Evolutionary conservation across 2,888 invertebrate species (phyloP).

Genomic region (Limenitis camilla): DNA sequence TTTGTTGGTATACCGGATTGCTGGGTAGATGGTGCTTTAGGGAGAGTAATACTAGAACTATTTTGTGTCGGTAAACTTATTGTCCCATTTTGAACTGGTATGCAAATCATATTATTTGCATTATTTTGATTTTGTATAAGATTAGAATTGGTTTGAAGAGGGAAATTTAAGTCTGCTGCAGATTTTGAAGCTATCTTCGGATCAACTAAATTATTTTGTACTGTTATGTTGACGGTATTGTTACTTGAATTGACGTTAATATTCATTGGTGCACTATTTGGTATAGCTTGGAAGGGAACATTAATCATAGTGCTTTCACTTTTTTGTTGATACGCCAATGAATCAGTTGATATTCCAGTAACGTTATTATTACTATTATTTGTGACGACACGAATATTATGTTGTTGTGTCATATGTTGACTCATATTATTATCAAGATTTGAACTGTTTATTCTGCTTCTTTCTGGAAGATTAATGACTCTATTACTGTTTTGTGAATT

Average conservation of each 20-base stretch:
- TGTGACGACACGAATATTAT: slow-evolving; percentile 65
- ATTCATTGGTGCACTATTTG: slow-evolving; percentile 70
- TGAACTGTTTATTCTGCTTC: slow-evolving; percentile 52
- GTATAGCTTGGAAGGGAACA: slow-evolving; percentile 69
- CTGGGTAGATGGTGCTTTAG: slow-evolving; percentile 76
- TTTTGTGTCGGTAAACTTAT: slow-evolving; percentile 68
- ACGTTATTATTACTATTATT: slow-evolving; percentile 55
- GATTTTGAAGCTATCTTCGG: slow-evolving; percentile 67
- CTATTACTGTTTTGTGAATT: slow-evolving; percentile 61
- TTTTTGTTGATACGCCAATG: slow-evolving; percentile 61
- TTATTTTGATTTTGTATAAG: slow-evolving; percentile 54
- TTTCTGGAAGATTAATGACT: slow-evolving; percentile 65
- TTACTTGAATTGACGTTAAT: slow-evolving; percentile 70
- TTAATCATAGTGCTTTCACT: slow-evolving; percentile 67
- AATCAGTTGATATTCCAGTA: slow-evolving; percentile 46
- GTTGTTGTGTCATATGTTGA: slow-evolving; percentile 63
- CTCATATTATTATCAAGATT: slow-evolving; percentile 54
- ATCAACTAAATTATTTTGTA: slow-evolving; percentile 67
- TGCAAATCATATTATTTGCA: slow-evolving; percentile 58
- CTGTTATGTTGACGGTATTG: slow-evolving; percentile 67
- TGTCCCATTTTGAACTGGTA: slow-evolving; percentile 62
- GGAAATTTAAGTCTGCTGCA: slow-evolving; percentile 58
- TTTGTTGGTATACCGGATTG: slow-evolving; percentile 79
- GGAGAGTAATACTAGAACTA: slow-evolving; percentile 74
- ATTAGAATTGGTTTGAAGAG: slow-evolving; percentile 52